These are phyloP conservation scores for Paracyclopina nana DNA, from an alignment of 1,140 invertebrate species.

Conservation along the genomic window DNA sequence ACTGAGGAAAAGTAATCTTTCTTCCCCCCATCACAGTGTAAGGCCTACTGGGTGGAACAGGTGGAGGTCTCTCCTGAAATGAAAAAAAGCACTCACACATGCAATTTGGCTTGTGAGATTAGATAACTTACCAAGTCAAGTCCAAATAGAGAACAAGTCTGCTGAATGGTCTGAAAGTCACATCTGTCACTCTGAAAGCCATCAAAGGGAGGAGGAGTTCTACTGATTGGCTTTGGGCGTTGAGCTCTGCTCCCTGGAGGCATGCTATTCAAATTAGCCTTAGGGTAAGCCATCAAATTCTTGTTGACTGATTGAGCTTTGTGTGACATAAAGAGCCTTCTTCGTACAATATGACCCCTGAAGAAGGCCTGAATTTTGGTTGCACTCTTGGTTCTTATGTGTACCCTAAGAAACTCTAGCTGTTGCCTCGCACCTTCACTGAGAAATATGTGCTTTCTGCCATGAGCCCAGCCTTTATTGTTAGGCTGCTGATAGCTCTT, in stretches of 20 bases:
- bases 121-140: slow-evolving; percentile 57
- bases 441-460: slow-evolving; percentile 76
- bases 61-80: slow-evolving; percentile 58
- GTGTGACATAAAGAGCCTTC: slow-evolving; percentile 25
- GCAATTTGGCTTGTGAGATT: not conserved
- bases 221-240: slow-evolving; percentile 66
- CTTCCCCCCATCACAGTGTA: slow-evolving; percentile 77
- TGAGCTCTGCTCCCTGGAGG: slow-evolving; percentile 36
- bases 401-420: slow-evolving; percentile 52
- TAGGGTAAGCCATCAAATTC: slow-evolving; percentile 10
- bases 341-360: slow-evolving; percentile 51
- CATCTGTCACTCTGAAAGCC: slow-evolving; percentile 38
- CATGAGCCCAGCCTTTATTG: slow-evolving; percentile 63
- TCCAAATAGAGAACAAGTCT: slow-evolving; percentile 70
- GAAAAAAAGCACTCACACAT: slow-evolving; percentile 18
- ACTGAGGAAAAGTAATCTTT: slow-evolving; percentile 80
- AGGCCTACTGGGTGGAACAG: slow-evolving; percentile 62
- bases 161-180: slow-evolving; percentile 62
- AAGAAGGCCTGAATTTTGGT: slow-evolving; percentile 51
- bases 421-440: slow-evolving; percentile 80
- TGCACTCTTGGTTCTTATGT: slow-evolving; percentile 53
- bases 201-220: slow-evolving; percentile 30
- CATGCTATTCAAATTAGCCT: not conserved
- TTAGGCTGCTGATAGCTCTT: slow-evolving; percentile 25
- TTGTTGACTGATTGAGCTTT: slow-evolving; percentile 20